phyloP scores from a whole-genome alignment of 2,113 vertebrate genomes.

The Dendropsophus ebraccatus region DNA sequence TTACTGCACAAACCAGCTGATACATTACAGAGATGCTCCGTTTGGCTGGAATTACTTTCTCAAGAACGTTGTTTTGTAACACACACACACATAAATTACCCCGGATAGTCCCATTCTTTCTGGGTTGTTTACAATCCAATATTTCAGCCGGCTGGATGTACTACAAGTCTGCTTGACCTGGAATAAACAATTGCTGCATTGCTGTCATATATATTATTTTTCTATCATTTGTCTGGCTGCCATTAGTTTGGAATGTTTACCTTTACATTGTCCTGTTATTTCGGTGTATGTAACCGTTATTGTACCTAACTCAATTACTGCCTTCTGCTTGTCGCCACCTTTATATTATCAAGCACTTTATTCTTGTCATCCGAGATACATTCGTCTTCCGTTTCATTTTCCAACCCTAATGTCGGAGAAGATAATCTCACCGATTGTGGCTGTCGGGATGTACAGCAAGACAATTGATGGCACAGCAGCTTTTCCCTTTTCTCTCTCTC shows the following conservation, averaged over 20 bases:
- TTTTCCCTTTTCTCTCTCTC: background rate
- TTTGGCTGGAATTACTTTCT: slow-evolving; percentile 31
- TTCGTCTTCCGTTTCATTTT: slow-evolving; percentile 47
- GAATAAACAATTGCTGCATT: background rate
- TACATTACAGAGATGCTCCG: slow-evolving; percentile 40
- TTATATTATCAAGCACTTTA: slow-evolving; percentile 39
- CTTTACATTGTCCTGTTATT: slow-evolving; percentile 35
- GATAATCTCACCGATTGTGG: slow-evolving; percentile 51
- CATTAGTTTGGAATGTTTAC: slow-evolving; percentile 15
- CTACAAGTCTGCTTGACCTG: slow-evolving; percentile 42
- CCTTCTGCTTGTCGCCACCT: slow-evolving; percentile 48
- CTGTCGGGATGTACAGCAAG: slow-evolving; percentile 39
- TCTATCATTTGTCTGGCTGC: slow-evolving; percentile 18
- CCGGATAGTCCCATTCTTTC: background rate
- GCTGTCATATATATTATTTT: slow-evolving; percentile 9
- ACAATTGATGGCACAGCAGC: slow-evolving; percentile 39
- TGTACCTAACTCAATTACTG: slow-evolving; percentile 46
- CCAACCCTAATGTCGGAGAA: slow-evolving; percentile 37
- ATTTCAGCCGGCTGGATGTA: slow-evolving; percentile 38
- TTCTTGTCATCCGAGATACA: slow-evolving; percentile 37
- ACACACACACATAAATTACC: slow-evolving; percentile 30
- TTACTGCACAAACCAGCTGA: slow-evolving; percentile 44
- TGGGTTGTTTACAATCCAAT: slow-evolving; percentile 26
- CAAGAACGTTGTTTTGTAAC: slow-evolving; percentile 33
- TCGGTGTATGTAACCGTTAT: slow-evolving; percentile 16